Evolutionary conservation across 2,113 vertebrate species (phyloP).

Genomic region (Pachyramphus minor): DNA sequence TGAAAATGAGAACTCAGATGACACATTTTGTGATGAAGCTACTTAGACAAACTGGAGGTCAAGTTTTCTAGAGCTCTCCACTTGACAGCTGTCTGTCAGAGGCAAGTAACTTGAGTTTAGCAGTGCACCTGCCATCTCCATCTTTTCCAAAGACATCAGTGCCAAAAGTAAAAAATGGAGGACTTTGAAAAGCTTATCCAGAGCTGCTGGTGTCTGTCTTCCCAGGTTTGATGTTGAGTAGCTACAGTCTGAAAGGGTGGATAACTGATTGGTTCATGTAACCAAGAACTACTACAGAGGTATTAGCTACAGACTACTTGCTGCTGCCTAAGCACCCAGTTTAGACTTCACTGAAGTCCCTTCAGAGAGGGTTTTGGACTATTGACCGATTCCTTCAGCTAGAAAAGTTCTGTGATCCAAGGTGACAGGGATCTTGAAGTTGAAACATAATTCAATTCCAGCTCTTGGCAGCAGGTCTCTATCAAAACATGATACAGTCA

Average conservation of each 20-base stretch:
- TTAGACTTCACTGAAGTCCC: not conserved
- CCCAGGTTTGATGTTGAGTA: not conserved
- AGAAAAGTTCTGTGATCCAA: not conserved
- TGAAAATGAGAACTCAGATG: not conserved
- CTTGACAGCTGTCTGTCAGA: constrained; percentile 39
- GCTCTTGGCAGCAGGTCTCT: not conserved
- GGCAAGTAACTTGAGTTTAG: not conserved
- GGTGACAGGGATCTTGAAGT: not conserved
- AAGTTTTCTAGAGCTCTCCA: not conserved
- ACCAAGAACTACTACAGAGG: constrained; percentile 6
- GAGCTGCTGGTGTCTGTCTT: constrained; percentile 17
- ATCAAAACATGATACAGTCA: not conserved
- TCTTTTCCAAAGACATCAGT: not conserved
- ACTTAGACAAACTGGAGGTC: not conserved
- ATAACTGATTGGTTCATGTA: not conserved
- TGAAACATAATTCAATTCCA: not conserved
- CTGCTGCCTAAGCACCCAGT: not conserved
- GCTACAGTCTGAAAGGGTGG: not conserved
- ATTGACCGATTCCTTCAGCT: not conserved
- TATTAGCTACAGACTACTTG: not conserved
- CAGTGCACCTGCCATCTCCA: not conserved
- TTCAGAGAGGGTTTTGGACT: not conserved
- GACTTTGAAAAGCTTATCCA: not conserved
- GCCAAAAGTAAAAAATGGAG: not conserved
- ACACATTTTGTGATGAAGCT: not conserved